Evolutionary conservation across 1,140 invertebrate species (phyloP), one percentile per base, ranked within the genome.

Genomic region (Chlorops oryzae): DNA sequence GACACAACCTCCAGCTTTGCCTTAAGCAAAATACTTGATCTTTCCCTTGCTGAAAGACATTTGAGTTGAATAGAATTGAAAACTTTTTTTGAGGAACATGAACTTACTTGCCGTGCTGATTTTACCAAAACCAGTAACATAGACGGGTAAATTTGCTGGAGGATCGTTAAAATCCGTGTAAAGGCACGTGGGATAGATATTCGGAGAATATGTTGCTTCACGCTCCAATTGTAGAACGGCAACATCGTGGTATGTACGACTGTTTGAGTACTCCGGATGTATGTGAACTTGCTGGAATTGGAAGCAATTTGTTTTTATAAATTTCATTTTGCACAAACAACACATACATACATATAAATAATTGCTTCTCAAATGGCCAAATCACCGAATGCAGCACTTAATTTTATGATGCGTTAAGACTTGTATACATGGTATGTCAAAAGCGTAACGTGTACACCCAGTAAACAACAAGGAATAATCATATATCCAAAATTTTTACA

Each of bases 61-160:
- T 45, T 27, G 7, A 34, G 6, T n/a, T n/a, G 23, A 12, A n/a
- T 10, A n/a, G 13, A 15, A n/a, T 5, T 20, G 12, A 6, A 12
- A 17, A 18, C 5, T 47, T 3, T n/a, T n/a, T n/a, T n/a, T n/a
- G n/a, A n/a, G n/a, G n/a, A n/a, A n/a, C n/a, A n/a, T 12, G 12
- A 37, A 52, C 61, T 47, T 52, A 70, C 67, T 66, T 12, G 48
- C 57, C 25, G 42, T 47, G 50, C 65, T 60, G 4, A 63, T 51
- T 2, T 50, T 27, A 9, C 67, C 67, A 67, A 67, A 70, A 18
- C 67, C 67, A 23, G 65, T 50, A 1, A 66, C 65, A 9, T 59
- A 49, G 5, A 54, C 37, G 12, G 46, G 49, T 3, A 62, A 23
- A 0, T 20, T 20, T 10, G 17, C 3, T 3, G 62, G 57, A 5